Conservation (phyloP, 92 coral and sea anemone species). For the Muricea muricata region DNA sequence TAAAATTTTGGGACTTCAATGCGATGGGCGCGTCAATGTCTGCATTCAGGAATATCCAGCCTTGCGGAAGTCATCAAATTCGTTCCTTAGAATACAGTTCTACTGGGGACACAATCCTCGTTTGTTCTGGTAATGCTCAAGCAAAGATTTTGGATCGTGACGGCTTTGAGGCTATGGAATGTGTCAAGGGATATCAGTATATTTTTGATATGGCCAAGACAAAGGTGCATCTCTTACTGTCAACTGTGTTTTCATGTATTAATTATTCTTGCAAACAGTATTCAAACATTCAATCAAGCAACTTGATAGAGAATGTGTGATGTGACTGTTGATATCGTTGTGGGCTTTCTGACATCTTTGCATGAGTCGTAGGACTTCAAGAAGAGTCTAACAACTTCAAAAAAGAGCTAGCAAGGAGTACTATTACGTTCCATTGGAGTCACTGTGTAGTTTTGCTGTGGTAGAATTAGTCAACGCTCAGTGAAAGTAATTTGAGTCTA, state of each 20-base stretch:
- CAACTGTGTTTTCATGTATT: neutral
- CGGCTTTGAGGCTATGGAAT: constrained; percentile 91
- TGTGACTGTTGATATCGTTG: too few species aligned
- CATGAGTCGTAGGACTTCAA: too few species aligned
- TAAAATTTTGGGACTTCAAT: constrained; percentile 97
- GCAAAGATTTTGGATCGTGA: constrained; percentile 97
- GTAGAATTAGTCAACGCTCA: too few species aligned
- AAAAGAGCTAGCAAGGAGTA: too few species aligned
- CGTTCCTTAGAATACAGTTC: constrained; percentile 90
- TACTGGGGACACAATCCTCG: constrained; percentile 86
- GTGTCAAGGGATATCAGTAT: constrained; percentile 96
- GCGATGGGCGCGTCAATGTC: constrained; percentile 89
- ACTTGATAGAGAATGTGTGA: too few species aligned
- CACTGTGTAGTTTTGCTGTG: too few species aligned
- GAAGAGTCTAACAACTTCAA: too few species aligned
- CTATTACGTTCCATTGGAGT: too few species aligned
- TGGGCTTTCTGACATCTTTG: too few species aligned
- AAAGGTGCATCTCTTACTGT: constrained; percentile 60
- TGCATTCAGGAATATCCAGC: constrained; percentile 88
- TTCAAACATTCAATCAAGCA: too few species aligned
- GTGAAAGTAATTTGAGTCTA: too few species aligned
- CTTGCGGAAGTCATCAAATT: constrained; percentile 93
- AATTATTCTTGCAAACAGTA: neutral
- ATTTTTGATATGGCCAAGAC: constrained; percentile 93
- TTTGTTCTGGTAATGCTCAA: constrained; percentile 98